Evolutionary conservation across 2,888 invertebrate species (phyloP), one percentile per base, ranked within the genome.

Genomic region (Tortricodes alternella): DNA sequence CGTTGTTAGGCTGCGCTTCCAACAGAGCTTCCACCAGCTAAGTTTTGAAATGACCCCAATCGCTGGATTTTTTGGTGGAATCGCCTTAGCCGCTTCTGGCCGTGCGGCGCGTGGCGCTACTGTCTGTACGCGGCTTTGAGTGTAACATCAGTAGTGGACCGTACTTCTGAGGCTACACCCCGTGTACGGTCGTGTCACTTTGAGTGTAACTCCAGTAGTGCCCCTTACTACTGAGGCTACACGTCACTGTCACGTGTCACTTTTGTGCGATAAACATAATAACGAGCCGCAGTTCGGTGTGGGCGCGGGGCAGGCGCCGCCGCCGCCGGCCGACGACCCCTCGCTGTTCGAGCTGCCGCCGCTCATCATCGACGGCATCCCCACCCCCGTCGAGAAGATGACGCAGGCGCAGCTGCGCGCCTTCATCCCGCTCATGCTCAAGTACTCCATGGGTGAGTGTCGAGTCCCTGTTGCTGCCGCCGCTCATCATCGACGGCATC

Each of bases 321-420:
- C 89, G 69, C 85, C 90, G 78, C 84, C 89, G 68, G 94, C 94
- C 75, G 98, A 98, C 75, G 98, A 97, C 91, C 97, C 98, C 3
- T 95, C 96, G 64, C 92, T 98, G 55, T 98, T 98, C 87, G 98
- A 98, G 92, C 91, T 99, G 83, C 99, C 99, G 61, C 98, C 98
- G 39, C 92, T 99, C 64, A 97, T 98, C 73, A 97, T 99, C 74
- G 98, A 99, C 89, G 98, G 98, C 62, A 99, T 98, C 81, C 98
- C 98, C 62, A 99, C 98, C 59, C 98, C 98, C 11, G 98, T 99
- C 0, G 98, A 99, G 91, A 99, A 99, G 93, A 99, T 99, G 99
- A 99, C 98, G 34, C 98, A 98, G 92, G 98, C 98, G 51, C 98
- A 99, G 88, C 91, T 99, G 59, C 89, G 99, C 71, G 98, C 98